Evolutionary conservation across 1,140 invertebrate genomes (phyloP).

Genomic region (Galleria mellonella): DNA sequence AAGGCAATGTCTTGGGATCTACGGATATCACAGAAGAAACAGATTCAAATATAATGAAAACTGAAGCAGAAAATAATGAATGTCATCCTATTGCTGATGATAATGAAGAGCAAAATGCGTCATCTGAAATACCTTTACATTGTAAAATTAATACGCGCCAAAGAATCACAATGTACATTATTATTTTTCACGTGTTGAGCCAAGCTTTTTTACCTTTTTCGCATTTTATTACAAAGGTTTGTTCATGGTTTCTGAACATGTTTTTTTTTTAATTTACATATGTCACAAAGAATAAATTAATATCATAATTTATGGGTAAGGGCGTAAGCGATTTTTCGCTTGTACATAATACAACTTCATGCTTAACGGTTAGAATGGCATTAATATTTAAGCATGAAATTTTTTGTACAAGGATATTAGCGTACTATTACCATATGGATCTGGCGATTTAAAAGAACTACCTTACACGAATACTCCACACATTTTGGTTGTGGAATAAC

Average conservation of each 20-base stretch:
- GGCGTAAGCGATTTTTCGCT: too few relatives aligned
- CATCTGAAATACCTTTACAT: neutral
- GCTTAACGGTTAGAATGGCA: too few relatives aligned
- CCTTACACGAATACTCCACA: too few relatives aligned
- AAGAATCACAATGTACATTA: conserved; percentile 38
- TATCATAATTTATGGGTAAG: too few relatives aligned
- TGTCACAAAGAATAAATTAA: too few relatives aligned
- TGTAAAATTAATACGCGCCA: neutral
- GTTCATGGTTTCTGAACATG: neutral
- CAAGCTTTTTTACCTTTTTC: conserved; percentile 88
- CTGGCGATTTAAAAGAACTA: too few relatives aligned
- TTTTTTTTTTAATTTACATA: too few relatives aligned
- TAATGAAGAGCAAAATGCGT: neutral
- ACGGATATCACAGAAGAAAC: neutral
- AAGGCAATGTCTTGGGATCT: neutral
- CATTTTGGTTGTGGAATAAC: too few relatives aligned
- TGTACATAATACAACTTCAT: too few relatives aligned
- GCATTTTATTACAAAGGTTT: conserved; percentile 88
- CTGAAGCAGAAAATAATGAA: neutral
- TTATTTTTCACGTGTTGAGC: conserved; percentile 78
- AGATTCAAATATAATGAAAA: neutral
- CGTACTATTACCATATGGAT: too few relatives aligned
- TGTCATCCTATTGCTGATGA: neutral
- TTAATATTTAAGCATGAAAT: too few relatives aligned
- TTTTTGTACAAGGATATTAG: too few relatives aligned